Evolutionary conservation across 2,113 vertebrate species (phyloP).

Genomic region (Trogon surrucura): DNA sequence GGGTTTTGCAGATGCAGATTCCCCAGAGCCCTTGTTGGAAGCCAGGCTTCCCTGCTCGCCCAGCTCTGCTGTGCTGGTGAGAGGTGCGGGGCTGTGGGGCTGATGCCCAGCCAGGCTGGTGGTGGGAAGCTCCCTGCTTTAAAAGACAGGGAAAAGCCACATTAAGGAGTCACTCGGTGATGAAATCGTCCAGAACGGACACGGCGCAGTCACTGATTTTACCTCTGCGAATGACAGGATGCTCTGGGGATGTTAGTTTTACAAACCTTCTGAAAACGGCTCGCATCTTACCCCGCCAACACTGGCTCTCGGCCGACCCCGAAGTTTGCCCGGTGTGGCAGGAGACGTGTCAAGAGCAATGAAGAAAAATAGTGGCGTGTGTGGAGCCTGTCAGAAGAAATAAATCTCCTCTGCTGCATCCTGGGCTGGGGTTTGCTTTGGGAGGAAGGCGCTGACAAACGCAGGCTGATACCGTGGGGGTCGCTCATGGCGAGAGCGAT

Average conservation of each 20-base stretch:
- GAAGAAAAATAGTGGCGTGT: not conserved
- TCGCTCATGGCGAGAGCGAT: not conserved
- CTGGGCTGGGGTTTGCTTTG: not conserved
- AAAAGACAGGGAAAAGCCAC: not conserved
- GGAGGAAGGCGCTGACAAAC: not conserved
- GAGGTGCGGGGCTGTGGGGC: not conserved
- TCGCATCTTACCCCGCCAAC: not conserved
- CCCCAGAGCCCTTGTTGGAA: not conserved
- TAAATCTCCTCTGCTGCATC: not conserved
- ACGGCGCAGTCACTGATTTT: not conserved
- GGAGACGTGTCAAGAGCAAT: not conserved
- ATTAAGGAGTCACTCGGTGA: not conserved
- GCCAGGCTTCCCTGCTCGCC: not conserved
- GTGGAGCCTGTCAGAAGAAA: not conserved
- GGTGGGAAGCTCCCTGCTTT: not conserved
- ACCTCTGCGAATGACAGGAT: not conserved
- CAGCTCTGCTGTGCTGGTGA: fast-evolving
- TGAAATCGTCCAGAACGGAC: not conserved
- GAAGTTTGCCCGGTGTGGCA: not conserved
- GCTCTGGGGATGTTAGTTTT: not conserved
- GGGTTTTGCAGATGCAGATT: not conserved
- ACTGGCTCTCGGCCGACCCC: not conserved
- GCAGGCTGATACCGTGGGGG: not conserved
- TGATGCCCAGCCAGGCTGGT: not conserved
- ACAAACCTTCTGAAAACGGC: not conserved